Conservation (phyloP, 2,113 vertebrate species). For the Channa argus region DNA sequence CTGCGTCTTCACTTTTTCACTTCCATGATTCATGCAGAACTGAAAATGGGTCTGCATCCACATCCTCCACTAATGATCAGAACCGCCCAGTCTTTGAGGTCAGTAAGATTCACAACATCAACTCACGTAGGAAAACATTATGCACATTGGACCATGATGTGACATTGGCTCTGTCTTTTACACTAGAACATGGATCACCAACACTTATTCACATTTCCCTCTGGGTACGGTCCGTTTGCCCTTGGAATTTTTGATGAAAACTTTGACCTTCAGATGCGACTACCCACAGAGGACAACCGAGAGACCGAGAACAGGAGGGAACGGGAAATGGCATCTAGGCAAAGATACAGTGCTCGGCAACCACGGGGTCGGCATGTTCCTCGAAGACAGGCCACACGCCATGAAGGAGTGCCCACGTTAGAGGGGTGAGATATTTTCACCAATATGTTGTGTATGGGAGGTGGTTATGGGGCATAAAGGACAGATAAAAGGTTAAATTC, state of each 20-base stretch:
- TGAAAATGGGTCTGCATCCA: constrained; percentile 87
- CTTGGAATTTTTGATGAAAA: constrained; percentile 94
- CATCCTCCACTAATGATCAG: constrained; percentile 84
- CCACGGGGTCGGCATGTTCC: constrained; percentile 89
- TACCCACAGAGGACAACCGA: constrained; percentile 86
- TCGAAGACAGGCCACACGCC: constrained; percentile 87
- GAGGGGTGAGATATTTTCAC: constrained; percentile 88
- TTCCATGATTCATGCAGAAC: constrained; percentile 71
- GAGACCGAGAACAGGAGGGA: constrained; percentile 90
- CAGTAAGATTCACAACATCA: constrained; percentile 44
- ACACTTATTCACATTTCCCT: constrained; percentile 91
- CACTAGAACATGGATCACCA: constrained; percentile 89
- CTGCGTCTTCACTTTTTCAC: not conserved
- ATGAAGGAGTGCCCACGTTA: constrained; percentile 93
- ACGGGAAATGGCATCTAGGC: constrained; percentile 89
- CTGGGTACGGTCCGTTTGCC: constrained; percentile 91
- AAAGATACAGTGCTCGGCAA: constrained; percentile 89
- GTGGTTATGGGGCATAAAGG: constrained; percentile 3
- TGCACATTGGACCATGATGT: not conserved
- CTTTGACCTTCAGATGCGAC: constrained; percentile 88
- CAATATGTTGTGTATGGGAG: not conserved
- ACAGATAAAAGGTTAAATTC: not conserved
- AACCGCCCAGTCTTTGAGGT: constrained; percentile 89
- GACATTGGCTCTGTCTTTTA: constrained; percentile 49
- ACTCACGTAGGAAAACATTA: not conserved